These are phyloP conservation scores for Hoplostethus atlanticus DNA, from an alignment of 2,797 vertebrate species.

Conservation along the genomic window DNA sequence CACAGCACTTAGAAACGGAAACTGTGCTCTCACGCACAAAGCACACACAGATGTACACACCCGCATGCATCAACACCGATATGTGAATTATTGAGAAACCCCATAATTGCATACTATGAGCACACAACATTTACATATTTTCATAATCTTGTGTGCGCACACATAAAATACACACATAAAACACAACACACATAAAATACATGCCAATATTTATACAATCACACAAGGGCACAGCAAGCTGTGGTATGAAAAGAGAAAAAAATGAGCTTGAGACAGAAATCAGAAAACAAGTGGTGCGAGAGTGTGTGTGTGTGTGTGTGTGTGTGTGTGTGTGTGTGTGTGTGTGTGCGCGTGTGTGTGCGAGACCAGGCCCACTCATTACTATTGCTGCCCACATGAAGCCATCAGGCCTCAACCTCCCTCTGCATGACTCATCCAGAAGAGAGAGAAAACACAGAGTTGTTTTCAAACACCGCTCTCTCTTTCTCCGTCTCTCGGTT, in stretches of 20 bases:
- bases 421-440: conserved; percentile 5
- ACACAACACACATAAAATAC: neutral
- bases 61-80: conserved; percentile 40
- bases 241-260: conserved; percentile 1
- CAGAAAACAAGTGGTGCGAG: neutral
- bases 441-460: neutral
- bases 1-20: neutral
- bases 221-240: neutral
- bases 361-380: neutral
- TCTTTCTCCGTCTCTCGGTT: too few relatives aligned
- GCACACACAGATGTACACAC: conserved; percentile 34
- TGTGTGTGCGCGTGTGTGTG: neutral
- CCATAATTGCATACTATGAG: conserved; percentile 30
- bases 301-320: neutral
- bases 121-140: conserved; percentile 40
- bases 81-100: conserved; percentile 38
- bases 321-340: neutral
- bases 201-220: conserved; percentile 36
- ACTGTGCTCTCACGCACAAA: conserved; percentile 1
- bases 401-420: conserved; percentile 6
- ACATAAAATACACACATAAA: too few relatives aligned
- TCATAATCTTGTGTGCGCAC: neutral
- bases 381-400: conserved; percentile 2
- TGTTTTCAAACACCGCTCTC: neutral
- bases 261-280: conserved; percentile 9